These are phyloP conservation scores for Platycheirus rosarum DNA, from an alignment of 2,888 invertebrate genomes.

Conservation along the genomic window DNA sequence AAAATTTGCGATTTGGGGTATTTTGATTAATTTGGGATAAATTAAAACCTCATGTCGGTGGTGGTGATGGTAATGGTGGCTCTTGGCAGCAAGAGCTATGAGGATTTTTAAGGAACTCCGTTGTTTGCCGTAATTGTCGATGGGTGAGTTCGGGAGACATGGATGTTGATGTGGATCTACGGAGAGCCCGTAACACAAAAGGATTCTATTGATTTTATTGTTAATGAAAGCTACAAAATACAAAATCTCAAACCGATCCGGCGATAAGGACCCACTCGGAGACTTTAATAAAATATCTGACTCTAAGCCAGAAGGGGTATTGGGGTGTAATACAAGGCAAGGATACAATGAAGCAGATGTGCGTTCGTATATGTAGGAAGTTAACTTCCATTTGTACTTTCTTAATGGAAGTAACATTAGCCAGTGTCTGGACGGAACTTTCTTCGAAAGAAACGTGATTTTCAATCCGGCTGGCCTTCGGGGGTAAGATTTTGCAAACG, in stretches of 20 bases:
- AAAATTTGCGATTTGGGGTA: constrained; percentile 75
- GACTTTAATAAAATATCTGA: constrained; percentile 68
- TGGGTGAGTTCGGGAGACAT: constrained; percentile 25
- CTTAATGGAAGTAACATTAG: constrained; percentile 58
- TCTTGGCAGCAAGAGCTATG: neutral
- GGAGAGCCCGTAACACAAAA: constrained; percentile 58
- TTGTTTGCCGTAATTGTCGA: constrained; percentile 69
- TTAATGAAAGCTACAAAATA: constrained; percentile 74
- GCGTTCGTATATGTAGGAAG: constrained; percentile 25
- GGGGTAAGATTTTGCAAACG: neutral
- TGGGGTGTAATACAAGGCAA: constrained; percentile 9
- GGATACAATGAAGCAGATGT: constrained; percentile 49
- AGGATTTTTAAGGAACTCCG: constrained; percentile 70
- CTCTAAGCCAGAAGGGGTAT: constrained; percentile 43
- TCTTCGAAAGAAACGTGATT: constrained; percentile 38
- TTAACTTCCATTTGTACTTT: constrained; percentile 31
- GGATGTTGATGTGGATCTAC: constrained; percentile 45
- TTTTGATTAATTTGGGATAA: constrained; percentile 82
- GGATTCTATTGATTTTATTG: constrained; percentile 75
- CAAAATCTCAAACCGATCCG: constrained; percentile 56
- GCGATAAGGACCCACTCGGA: constrained; percentile 66
- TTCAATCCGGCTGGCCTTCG: constrained; percentile 13
- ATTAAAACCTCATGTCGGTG: constrained; percentile 79
- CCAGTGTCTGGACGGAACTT: constrained; percentile 31
- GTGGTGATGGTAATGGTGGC: constrained; percentile 55